Conservation (phyloP, 2,888 invertebrate genomes). For the Muschampia plurimacula region DNA sequence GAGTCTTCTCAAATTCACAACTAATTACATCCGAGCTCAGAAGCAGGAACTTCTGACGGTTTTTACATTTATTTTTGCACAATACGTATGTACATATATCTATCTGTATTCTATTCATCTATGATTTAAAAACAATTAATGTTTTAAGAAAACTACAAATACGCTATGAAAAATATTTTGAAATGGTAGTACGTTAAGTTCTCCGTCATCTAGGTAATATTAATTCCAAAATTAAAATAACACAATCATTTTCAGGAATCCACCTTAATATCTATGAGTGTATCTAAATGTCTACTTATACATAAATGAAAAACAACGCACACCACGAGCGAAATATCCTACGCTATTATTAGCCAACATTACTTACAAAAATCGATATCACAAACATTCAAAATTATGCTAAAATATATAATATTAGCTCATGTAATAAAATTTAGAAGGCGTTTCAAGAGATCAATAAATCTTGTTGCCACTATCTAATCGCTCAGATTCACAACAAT, state of each 20-base stretch:
- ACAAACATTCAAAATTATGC: conserved; percentile 65
- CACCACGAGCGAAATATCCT: conserved; percentile 18
- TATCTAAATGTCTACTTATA: conserved; percentile 12
- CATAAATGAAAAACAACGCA: conserved; percentile 32
- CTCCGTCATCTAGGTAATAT: neutral
- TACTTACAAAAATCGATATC: conserved; percentile 55
- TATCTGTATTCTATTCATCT: neutral
- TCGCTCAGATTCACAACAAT: conserved; percentile 24
- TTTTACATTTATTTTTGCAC: neutral
- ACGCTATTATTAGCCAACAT: conserved; percentile 38
- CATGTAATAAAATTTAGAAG: conserved; percentile 64
- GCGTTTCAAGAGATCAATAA: conserved; percentile 74
- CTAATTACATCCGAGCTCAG: neutral
- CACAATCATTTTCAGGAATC: conserved; percentile 25
- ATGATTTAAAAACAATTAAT: neutral
- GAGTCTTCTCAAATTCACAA: too few relatives aligned
- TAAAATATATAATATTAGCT: conserved; percentile 49
- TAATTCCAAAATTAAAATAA: neutral
- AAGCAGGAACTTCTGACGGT: neutral
- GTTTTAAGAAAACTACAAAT: neutral
- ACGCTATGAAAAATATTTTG: neutral
- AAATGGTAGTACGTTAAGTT: conserved; percentile 2
- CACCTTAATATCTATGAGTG: conserved; percentile 25
- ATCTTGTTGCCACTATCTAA: conserved; percentile 31
- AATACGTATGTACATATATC: neutral